A percentile compares a stretch with the other conserved stretches of the same genome.
phyloP scores from a whole-genome alignment of 2,113 vertebrate genomes.

The Serinus canaria region DNA sequence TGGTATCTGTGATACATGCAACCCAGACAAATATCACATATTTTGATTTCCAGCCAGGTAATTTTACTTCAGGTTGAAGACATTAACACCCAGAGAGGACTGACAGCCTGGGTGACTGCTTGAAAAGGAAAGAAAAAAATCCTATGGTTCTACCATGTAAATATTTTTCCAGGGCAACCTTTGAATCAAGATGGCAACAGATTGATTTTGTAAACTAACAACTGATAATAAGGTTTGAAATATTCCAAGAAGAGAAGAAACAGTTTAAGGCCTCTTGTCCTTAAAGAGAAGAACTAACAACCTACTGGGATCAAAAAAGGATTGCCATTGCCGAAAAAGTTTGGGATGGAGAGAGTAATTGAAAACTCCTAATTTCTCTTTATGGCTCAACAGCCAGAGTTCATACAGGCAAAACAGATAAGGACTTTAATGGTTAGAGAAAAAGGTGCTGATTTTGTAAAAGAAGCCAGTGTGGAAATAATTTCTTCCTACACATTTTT shows the following conservation, averaged over 20 bases:
- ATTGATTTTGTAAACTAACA: not conserved
- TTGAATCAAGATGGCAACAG: not conserved
- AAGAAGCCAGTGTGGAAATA: not conserved
- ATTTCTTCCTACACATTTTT: not conserved
- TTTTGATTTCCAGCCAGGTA: not conserved
- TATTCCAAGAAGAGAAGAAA: not conserved
- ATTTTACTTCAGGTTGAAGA: not conserved
- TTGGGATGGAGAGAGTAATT: not conserved
- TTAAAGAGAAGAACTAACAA: not conserved
- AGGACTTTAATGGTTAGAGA: not conserved
- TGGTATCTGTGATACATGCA: not conserved
- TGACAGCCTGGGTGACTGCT: not conserved
- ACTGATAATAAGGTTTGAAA: not conserved
- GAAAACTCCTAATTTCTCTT: not conserved
- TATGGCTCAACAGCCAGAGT: not conserved
- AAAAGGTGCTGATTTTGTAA: slow-evolving; percentile 22
- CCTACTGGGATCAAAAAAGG: not conserved
- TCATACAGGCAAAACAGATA: not conserved
- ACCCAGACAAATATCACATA: not conserved
- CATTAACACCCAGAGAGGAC: not conserved
- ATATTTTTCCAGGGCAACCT: not conserved
- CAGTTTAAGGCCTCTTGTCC: not conserved
- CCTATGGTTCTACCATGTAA: not conserved
- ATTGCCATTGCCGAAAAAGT: not conserved
- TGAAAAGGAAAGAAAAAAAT: not conserved